Evolutionary conservation across 2,797 vertebrate species (phyloP), one percentile per base, ranked within the genome.

Genomic region (Streptopelia turtur): DNA sequence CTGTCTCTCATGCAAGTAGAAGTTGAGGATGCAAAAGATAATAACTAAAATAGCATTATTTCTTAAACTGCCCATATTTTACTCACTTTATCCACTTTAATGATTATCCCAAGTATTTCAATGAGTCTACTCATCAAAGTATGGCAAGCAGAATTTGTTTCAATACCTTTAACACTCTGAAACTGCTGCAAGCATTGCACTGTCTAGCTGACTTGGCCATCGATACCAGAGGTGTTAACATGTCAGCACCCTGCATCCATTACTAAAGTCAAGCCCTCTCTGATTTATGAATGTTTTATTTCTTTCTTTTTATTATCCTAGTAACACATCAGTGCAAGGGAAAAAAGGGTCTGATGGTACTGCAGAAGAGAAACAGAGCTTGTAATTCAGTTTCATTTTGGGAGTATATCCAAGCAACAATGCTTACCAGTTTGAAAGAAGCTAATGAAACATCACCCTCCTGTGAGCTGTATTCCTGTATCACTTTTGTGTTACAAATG

Each of bases 361-460:
- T 91, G 77, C 6, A 79, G 65, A 87, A 96, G 93, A 83, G 66
- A 94, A 96, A 94, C 64, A 93, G 93, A 91, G 65, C 9, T 57
- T 7, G 85, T 95, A 41, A 87, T 83, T 96, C 56, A 61, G 68
- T 85, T 95, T 95, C 69, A 57, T 90, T 89, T 83, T 69, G 79
- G 57, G n/a, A 89, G 83, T 33, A 81, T 76, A 49, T 7, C 49
- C 90, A 86, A 92, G 59, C 63, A 95, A 91, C 60, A 85, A 85
- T 60, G 43, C 64, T 91, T 93, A 93, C 74, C 92, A 91, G 50
- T 84, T 82, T 82, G 59, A 91, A 97, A 97, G 77, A 69, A 59
- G 75, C 79, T 97, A 97, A 97, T 94, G 82, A 96, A 98, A 95
- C 70, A 91, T 85, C 95, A 95, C 89, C 93, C 94, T 89, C 74